Evolutionary conservation across 1,140 invertebrate species (phyloP).

Genomic region (Caenorhabditis remanei): DNA sequence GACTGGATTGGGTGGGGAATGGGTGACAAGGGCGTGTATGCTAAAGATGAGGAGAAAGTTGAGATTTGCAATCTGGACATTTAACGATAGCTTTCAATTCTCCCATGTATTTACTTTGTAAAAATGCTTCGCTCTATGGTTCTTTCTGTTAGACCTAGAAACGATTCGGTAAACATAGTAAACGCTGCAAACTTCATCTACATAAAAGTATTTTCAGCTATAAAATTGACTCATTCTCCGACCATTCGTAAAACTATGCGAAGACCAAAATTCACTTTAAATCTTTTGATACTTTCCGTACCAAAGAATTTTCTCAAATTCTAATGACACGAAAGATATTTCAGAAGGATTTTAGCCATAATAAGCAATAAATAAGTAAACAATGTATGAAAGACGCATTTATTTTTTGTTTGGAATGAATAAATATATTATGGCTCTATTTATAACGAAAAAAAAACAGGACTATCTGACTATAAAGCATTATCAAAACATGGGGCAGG

Average conservation of each 20-base stretch:
- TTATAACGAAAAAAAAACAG: not conserved
- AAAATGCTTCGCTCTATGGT: too few relatives aligned
- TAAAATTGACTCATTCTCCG: not conserved
- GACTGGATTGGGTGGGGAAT: not conserved
- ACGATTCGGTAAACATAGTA: too few relatives aligned
- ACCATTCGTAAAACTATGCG: slow-evolving; percentile 14
- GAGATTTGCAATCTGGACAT: not conserved
- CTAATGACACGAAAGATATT: not conserved
- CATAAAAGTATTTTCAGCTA: not conserved
- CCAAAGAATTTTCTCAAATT: not conserved
- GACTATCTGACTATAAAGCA: slow-evolving; percentile 1
- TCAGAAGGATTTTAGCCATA: slow-evolving; percentile 17
- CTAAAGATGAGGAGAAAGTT: not conserved
- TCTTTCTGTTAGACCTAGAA: too few relatives aligned
- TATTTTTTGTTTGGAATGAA: not conserved
- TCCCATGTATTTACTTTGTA: too few relatives aligned
- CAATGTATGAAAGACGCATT: not conserved
- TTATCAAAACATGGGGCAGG: not conserved
- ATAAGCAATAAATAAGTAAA: not conserved
- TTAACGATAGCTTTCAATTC: not conserved
- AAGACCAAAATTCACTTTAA: not conserved
- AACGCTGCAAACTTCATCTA: too few relatives aligned
- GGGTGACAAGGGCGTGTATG: not conserved
- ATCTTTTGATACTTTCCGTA: not conserved
- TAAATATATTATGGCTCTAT: not conserved